Evolutionary conservation across 2,888 invertebrate species (phyloP).

Genomic region (Imbricaverruca yamaguchii): DNA sequence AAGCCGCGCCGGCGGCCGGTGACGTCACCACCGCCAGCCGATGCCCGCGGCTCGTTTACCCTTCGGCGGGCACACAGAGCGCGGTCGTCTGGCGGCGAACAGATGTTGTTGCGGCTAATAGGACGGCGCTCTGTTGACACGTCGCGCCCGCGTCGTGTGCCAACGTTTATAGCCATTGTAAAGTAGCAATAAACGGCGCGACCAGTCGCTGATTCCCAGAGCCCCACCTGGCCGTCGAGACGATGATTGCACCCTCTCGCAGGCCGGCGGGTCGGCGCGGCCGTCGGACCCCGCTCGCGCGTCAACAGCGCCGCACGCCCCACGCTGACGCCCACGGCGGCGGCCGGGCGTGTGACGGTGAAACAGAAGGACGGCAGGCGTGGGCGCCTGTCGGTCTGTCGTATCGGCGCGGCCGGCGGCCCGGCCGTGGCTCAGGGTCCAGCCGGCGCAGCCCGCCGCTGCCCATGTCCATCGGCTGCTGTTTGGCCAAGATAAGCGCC

Average conservation of each 20-base stretch:
- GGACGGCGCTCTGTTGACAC: background rate
- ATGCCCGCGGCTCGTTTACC: background rate
- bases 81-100: background rate
- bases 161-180: conserved; percentile 17
- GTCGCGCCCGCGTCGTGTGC: background rate
- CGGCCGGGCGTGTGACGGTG: no score
- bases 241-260: no score
- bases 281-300: background rate
- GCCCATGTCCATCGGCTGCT: background rate
- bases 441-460: background rate
- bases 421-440: background rate
- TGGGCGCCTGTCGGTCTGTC: no score
- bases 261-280: no score
- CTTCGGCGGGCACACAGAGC: background rate
- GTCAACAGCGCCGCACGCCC: background rate
- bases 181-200: conserved; percentile 12
- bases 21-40: background rate
- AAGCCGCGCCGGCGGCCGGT: background rate
- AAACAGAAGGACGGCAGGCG: no score
- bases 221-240: background rate
- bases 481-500: background rate
- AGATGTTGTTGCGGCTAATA: background rate
- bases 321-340: no score
- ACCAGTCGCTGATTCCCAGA: background rate
- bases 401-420: no score